Conservation (phyloP, 2,113 vertebrate genomes). For the rat (Rattus norvegicus) region DNA sequence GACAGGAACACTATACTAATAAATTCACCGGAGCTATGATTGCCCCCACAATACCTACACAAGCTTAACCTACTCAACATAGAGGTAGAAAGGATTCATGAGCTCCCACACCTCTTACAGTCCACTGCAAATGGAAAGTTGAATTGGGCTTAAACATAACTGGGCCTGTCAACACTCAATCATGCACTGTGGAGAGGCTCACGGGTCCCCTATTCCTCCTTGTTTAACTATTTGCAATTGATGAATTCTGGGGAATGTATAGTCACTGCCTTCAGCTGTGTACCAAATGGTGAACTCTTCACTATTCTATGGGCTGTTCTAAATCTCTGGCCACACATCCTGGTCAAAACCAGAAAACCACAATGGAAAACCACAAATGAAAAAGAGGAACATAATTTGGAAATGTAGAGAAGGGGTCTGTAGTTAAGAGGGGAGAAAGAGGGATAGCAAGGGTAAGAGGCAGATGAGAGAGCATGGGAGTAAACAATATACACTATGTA, state of each 20-base stretch:
- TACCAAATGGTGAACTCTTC: neutral
- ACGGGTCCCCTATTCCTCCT: rapidly evolving
- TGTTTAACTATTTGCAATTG: neutral
- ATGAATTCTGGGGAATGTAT: neutral
- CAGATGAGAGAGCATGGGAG: neutral
- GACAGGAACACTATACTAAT: neutral
- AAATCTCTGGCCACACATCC: neutral
- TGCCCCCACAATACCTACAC: neutral
- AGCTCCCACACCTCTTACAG: neutral
- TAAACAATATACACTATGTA: neutral
- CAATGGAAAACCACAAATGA: neutral
- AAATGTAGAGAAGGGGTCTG: neutral
- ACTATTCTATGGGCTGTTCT: neutral
- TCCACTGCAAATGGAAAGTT: neutral
- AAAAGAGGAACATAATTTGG: neutral
- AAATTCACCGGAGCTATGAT: neutral
- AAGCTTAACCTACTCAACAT: neutral
- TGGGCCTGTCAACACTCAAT: neutral
- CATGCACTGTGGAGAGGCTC: neutral
- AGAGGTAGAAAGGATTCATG: neutral
- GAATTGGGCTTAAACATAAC: neutral
- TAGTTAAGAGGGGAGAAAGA: neutral
- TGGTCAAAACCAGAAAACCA: neutral
- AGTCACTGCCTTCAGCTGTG: neutral
- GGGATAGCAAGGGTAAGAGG: neutral